A percentile compares a stretch with the other conserved stretches of the same genome.
Evolutionary conservation across 30 jellyfish, hydroid and myxozoan species (phyloP).

Genomic region (Aurelia coerulea): DNA sequence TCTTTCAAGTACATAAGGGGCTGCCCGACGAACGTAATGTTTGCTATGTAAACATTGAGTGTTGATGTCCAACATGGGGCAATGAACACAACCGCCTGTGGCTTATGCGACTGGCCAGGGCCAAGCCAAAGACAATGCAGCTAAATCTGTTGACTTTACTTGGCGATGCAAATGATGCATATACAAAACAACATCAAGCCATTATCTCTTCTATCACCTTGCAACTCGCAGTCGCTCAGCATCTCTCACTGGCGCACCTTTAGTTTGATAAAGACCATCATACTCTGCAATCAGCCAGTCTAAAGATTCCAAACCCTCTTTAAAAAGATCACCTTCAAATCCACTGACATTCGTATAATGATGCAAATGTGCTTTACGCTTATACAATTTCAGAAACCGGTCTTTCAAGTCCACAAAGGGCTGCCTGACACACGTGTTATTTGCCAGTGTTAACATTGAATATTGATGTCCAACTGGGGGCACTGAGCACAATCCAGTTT

Average conservation of each 20-base stretch:
- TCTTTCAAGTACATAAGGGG: too few species aligned
- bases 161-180: too few species aligned
- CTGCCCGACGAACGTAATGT: too few species aligned
- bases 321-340: slow-evolving; percentile 65
- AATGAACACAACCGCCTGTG: too few species aligned
- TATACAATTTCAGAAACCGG: slow-evolving; percentile 81
- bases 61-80: too few species aligned
- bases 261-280: slow-evolving; percentile 45
- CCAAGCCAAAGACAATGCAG: too few species aligned
- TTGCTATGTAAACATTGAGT: too few species aligned
- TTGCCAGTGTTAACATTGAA: slow-evolving; percentile 80
- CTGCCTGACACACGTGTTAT: slow-evolving; percentile 77
- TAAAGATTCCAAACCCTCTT: slow-evolving; percentile 74
- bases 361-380: slow-evolving; percentile 94
- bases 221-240: slow-evolving; percentile 69
- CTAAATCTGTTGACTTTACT: too few species aligned
- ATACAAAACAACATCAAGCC: too few species aligned
- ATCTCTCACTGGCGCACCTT: slow-evolving; percentile 23
- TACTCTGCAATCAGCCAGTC: slow-evolving; percentile 82
- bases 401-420: slow-evolving; percentile 74
- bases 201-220: not conserved
- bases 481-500: slow-evolving; percentile 91
- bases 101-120: too few species aligned
- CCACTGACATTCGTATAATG: slow-evolving; percentile 83
- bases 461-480: slow-evolving; percentile 85